phyloP scores from a whole-genome alignment of 1,140 invertebrate genomes.

The Euwallacea similis region DNA sequence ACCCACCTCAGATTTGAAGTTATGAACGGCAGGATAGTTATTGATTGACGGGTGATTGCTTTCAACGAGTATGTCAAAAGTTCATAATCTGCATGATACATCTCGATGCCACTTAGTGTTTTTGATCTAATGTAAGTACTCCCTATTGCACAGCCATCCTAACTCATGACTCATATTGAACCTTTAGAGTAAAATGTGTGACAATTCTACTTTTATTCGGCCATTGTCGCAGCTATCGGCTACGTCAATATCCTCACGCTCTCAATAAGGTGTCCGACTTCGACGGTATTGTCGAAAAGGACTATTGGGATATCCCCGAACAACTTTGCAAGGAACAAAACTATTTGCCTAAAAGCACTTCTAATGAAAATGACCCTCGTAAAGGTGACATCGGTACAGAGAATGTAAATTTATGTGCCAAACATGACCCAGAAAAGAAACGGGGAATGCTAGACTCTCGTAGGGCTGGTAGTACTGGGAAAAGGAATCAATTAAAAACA shows the following conservation, averaged over 20 bases:
- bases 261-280: constrained; percentile 32
- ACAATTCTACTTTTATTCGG: not conserved
- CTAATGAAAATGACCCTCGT: not conserved
- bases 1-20: no score
- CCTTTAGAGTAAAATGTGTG: constrained; percentile 19
- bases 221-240: not conserved
- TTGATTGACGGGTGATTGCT: not conserved
- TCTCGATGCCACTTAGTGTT: constrained; percentile 29
- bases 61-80: constrained; percentile 4
- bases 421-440: constrained; percentile 24
- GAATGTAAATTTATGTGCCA: constrained; percentile 18
- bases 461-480: not conserved
- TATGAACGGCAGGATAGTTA: not conserved
- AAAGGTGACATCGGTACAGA: constrained; percentile 4
- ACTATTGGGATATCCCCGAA: not conserved
- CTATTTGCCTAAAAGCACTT: not conserved
- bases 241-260: not conserved
- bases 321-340: constrained; percentile 2
- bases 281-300: constrained; percentile 29
- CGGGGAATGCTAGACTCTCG: not conserved
- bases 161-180: not conserved
- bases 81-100: constrained; percentile 18
- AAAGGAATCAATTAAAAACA: not conserved
- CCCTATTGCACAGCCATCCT: not conserved
- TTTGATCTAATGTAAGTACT: constrained; percentile 27